Base-by-base conservation (phyloP, 1,140 invertebrate species). In the Hylaeus anthracinus region DNA sequence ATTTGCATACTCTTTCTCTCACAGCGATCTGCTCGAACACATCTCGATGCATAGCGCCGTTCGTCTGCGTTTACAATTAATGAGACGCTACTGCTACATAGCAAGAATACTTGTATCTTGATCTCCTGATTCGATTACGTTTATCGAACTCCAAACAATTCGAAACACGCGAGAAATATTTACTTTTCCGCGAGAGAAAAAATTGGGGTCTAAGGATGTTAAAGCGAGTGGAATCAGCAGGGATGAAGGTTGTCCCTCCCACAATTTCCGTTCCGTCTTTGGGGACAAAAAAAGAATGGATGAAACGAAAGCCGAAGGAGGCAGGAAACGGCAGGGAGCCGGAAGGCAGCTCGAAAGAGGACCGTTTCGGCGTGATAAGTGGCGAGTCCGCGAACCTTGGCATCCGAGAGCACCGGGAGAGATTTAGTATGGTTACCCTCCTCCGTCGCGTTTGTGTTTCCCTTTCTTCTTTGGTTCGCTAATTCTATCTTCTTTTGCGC, bases 371-470 rank as follows among this genome's bases (percentile, higher is more conserved):
- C 53, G n/a, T 58, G 82, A 85, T 84, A 77, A 86, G 53, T 77
- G 69, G 67, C 39, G 48, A 74, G 60, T 72, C 63, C 48, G 69
- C 72, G 74, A 71, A 43, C 70, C 65, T 26, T 83, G 64, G 72
- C 72, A 70, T 81, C 60, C 56, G 70, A 70, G 39, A 72, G 48
- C 45, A 53, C 5, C 8, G n/a, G 6, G 72, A 82, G 88, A 90
- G 89, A 91, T 90, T 91, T 90, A 89, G 85, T 85, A 87, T 78
- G 79, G 48, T 55, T 63, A 71, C 86, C 78, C 73, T 87, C 84
- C 77, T 86, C 64, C 79, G 53, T 53, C 79, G 76, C 82, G 72
- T 77, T 81, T 87, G 85, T 78, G 85, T 78, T 81, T 74, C 78
- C 83, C 65, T 72, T 71, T 64, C 63, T n/a, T 48, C 10, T 41